Evolutionary conservation across 2,113 vertebrate genomes (phyloP).

Genomic region (Rhineura floridana): DNA sequence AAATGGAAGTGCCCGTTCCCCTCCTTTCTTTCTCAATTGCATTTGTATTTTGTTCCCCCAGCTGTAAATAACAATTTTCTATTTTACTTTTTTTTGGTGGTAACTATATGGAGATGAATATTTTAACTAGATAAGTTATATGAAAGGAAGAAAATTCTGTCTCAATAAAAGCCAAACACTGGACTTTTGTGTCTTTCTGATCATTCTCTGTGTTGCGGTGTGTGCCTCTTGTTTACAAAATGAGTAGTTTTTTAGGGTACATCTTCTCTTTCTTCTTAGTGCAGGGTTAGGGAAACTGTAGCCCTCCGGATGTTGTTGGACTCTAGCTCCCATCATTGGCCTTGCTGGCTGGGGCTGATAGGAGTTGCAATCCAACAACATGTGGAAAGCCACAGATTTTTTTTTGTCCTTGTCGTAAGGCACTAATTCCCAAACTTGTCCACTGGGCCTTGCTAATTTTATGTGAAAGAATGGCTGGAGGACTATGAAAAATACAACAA

Average conservation of each 20-base stretch:
- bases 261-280: not conserved
- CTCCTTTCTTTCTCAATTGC: slow-evolving; percentile 41
- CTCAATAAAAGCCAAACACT: slow-evolving; percentile 75
- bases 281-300: not conserved
- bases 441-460: not conserved
- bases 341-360: not conserved
- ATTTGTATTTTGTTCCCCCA: slow-evolving; percentile 75
- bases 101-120: slow-evolving; percentile 78
- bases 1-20: slow-evolving; percentile 38
- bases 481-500: not conserved
- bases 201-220: not conserved
- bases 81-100: slow-evolving; percentile 81
- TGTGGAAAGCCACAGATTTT: not conserved
- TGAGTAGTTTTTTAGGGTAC: not conserved
- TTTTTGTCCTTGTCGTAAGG: not conserved
- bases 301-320: not conserved
- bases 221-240: not conserved
- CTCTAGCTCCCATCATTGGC: not conserved
- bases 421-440: not conserved
- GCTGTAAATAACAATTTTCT: slow-evolving; percentile 79
- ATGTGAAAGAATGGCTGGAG: not conserved
- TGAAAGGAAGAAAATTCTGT: slow-evolving; percentile 72
- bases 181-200: slow-evolving; percentile 20
- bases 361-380: not conserved
- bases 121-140: slow-evolving; percentile 85